Conservation (phyloP, 2,113 vertebrate genomes). For the Anolis carolinensis region DNA sequence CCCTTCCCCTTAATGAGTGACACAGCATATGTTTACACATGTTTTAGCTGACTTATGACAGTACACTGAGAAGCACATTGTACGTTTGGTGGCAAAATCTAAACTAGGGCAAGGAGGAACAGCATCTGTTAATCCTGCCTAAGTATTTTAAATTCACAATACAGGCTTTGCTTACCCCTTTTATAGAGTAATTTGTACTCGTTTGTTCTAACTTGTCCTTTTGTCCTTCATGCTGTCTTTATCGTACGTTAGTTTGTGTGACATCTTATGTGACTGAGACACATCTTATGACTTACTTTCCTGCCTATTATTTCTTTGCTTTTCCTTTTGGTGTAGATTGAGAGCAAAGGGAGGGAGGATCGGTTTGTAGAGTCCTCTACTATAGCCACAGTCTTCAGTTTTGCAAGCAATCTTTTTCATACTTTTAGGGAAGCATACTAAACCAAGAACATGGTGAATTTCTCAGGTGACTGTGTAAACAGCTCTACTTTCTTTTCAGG, state of each 20-base stretch:
- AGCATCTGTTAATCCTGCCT: slow-evolving; percentile 50
- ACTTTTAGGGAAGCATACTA: not conserved
- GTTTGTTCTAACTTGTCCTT: not conserved
- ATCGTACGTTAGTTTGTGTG: not conserved
- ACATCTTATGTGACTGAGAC: not conserved
- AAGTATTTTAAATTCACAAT: slow-evolving; percentile 48
- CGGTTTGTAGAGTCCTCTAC: not conserved
- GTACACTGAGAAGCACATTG: slow-evolving; percentile 54
- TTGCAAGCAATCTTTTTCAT: slow-evolving; percentile 4
- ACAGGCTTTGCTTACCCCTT: not conserved
- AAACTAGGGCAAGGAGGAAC: slow-evolving; percentile 48
- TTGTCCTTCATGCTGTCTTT: not conserved
- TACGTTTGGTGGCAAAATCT: slow-evolving; percentile 60
- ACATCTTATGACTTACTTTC: not conserved
- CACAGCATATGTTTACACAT: slow-evolving; percentile 73
- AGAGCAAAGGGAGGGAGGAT: not conserved
- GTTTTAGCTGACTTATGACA: slow-evolving; percentile 77
- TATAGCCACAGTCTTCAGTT: not conserved
- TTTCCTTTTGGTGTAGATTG: not conserved
- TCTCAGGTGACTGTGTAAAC: not conserved
- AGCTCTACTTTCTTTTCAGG: not conserved
- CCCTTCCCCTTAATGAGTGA: slow-evolving; percentile 76
- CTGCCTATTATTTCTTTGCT: not conserved
- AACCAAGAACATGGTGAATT: not conserved
- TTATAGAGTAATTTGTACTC: slow-evolving; percentile 20